These are phyloP conservation scores for Poicephalus meyeri DNA, from an alignment of 2,113 vertebrate species.

Conservation along the genomic window DNA sequence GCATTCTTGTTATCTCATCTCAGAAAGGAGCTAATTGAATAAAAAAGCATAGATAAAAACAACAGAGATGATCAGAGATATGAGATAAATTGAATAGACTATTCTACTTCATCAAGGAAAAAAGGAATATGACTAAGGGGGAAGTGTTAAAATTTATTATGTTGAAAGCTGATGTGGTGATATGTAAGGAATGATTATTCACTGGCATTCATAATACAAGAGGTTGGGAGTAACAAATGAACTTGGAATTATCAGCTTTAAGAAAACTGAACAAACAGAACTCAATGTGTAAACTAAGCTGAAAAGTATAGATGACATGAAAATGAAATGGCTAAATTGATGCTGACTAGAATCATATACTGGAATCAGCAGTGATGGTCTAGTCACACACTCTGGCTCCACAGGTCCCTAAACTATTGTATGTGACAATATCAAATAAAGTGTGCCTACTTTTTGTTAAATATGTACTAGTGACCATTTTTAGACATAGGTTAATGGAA, in stretches of 20 bases:
- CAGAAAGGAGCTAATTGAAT: neutral
- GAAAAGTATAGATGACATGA: neutral
- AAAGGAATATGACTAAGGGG: neutral
- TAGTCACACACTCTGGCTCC: neutral
- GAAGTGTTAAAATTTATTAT: neutral
- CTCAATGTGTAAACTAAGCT: neutral
- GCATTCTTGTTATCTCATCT: neutral
- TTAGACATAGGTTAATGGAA: neutral
- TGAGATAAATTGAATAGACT: neutral
- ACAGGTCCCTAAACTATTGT: neutral
- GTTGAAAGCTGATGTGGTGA: neutral
- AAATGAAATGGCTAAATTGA: neutral
- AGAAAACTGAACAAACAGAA: neutral
- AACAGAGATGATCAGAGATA: neutral
- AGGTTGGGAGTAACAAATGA: neutral
- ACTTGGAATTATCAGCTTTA: neutral
- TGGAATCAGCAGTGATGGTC: neutral
- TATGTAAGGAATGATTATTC: neutral
- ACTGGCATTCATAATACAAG: neutral
- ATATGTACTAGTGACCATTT: neutral
- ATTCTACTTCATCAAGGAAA: neutral
- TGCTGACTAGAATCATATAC: neutral
- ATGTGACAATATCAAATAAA: neutral
- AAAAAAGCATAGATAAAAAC: neutral
- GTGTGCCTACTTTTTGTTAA: neutral